Evolutionary conservation across 2,797 vertebrate species (phyloP).

Genomic region (Salmo trutta): DNA sequence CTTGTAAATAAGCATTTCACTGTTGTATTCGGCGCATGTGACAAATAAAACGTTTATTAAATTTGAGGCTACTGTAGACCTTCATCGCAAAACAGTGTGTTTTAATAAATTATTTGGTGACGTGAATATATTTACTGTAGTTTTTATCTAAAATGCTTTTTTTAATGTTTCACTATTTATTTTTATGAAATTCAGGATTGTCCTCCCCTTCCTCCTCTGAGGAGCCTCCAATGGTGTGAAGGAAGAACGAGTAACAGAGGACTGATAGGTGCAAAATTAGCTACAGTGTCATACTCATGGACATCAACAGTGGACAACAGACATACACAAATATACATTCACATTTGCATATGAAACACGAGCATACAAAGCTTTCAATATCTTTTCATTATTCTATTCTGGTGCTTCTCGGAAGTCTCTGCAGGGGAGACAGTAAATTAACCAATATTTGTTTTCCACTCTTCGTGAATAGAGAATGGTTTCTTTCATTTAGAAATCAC

Average conservation of each 20-base stretch:
- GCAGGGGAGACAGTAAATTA: not conserved
- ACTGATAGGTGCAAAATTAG: not conserved
- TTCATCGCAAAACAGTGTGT: too few species aligned
- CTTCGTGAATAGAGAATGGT: not conserved
- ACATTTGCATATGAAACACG: not conserved
- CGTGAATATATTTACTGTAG: too few species aligned
- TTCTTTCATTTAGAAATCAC: not conserved
- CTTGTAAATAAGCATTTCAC: too few species aligned
- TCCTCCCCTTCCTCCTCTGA: conserved; percentile 13
- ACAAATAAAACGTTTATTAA: too few species aligned
- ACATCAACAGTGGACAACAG: not conserved
- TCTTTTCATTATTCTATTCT: not conserved
- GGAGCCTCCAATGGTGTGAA: not conserved
- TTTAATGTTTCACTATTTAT: too few species aligned
- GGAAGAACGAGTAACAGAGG: not conserved
- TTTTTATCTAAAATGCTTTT: too few species aligned
- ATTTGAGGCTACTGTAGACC: too few species aligned
- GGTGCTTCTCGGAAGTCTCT: not conserved
- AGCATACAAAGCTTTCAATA: not conserved
- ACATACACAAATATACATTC: too few species aligned
- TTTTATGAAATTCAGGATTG: not conserved
- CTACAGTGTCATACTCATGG: not conserved
- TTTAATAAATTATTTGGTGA: too few species aligned
- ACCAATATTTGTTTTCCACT: not conserved
- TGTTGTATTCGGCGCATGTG: too few species aligned